Conservation (phyloP, 1,140 invertebrate genomes). For the Psix sp. region DNA sequence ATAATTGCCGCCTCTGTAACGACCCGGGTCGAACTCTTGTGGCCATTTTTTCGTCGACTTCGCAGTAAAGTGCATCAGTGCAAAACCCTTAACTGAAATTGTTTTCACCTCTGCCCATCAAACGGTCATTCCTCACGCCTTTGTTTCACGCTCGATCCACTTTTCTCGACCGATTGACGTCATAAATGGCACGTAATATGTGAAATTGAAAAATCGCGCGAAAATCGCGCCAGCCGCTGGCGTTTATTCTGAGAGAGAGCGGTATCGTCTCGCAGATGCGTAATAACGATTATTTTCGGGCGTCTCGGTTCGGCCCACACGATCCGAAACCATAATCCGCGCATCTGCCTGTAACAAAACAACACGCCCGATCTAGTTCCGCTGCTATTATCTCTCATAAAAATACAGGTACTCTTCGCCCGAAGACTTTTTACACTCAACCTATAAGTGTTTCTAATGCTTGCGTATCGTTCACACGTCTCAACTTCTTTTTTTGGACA, state of each 20-base stretch:
- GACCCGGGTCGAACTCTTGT: conserved; percentile 28
- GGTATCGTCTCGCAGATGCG: conserved; percentile 44
- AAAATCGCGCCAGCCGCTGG: conserved; percentile 32
- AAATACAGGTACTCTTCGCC: no score
- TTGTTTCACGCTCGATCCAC: conserved; percentile 3
- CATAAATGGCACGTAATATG: conserved; percentile 18
- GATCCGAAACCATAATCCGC: conserved; percentile 29
- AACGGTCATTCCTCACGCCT: conserved; percentile 14
- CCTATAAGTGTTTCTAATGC: no score
- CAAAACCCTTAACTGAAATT: no score
- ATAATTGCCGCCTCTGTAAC: conserved; percentile 63
- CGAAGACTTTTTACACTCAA: no score
- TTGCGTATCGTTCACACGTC: no score
- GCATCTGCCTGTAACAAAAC: conserved; percentile 52
- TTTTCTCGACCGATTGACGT: conserved; percentile 5
- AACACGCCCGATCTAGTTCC: conserved; percentile 47
- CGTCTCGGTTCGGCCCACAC: conserved; percentile 37
- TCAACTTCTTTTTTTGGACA: no score
- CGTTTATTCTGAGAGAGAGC: conserved; percentile 26
- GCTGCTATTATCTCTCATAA: conserved; percentile 15
- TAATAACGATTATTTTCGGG: conserved; percentile 61
- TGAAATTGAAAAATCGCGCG: conserved; percentile 44
- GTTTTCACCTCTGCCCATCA: no score
- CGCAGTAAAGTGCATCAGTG: no score
- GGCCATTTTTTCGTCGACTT: no score